These are phyloP conservation scores for Chromobotia macracanthus DNA, from an alignment of 2,797 vertebrate genomes.

Conservation along the genomic window DNA sequence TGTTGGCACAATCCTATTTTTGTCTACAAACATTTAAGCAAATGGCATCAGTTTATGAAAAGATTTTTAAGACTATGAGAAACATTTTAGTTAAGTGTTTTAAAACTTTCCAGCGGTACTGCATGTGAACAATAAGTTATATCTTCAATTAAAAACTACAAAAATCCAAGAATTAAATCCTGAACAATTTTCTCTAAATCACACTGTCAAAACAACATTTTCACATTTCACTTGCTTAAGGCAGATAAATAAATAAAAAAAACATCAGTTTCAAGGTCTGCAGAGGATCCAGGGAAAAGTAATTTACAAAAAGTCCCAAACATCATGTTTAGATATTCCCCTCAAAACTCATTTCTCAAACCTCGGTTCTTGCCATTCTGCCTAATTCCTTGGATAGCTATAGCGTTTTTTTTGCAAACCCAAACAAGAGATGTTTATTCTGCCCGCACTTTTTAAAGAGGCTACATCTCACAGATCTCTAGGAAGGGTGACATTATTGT, in stretches of 20 bases:
- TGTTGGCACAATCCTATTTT: too few species aligned
- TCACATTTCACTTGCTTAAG: constrained; percentile 14
- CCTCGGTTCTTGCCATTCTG: constrained; percentile 21
- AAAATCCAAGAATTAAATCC: neutral
- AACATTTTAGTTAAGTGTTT: too few species aligned
- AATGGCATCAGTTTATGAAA: too few species aligned
- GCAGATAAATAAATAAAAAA: constrained; percentile 24
- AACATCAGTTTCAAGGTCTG: constrained; percentile 5
- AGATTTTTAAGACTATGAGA: neutral
- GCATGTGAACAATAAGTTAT: neutral
- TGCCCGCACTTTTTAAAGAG: constrained; percentile 44
- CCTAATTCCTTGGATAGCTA: constrained; percentile 39
- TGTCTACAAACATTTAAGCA: too few species aligned
- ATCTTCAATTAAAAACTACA: constrained; percentile 10
- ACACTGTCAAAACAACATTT: constrained; percentile 1
- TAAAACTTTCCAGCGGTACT: too few species aligned
- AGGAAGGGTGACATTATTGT: constrained; percentile 48
- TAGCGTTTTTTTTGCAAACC: constrained; percentile 46
- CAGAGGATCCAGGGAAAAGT: neutral
- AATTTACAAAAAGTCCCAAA: constrained; percentile 8
- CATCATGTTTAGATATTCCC: constrained; percentile 15
- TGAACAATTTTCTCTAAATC: constrained; percentile 8
- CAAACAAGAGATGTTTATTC: constrained; percentile 53
- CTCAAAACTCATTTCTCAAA: neutral
- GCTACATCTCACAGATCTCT: constrained; percentile 43